Conservation (phyloP, 2,113 vertebrate species). For the Sander lucioperca region DNA sequence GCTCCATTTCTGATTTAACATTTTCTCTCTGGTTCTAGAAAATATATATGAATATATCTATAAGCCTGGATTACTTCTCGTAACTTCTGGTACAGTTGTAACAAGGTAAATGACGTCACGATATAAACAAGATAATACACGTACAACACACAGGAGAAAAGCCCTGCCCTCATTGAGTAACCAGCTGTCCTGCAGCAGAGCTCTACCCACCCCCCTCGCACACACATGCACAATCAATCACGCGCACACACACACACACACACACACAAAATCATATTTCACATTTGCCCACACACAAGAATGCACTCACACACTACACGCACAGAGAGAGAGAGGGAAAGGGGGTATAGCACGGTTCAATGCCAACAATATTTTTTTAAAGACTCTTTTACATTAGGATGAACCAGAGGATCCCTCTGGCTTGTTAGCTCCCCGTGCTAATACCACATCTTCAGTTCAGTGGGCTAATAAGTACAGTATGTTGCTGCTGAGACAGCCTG, state of each 20-base stretch:
- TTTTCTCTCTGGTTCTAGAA: conserved; percentile 83
- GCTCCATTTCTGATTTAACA: conserved; percentile 83
- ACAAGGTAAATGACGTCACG: conserved; percentile 77
- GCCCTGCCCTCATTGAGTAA: conserved; percentile 77
- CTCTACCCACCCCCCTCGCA: conserved; percentile 72
- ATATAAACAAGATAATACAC: conserved; percentile 78
- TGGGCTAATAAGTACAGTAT: conserved; percentile 61
- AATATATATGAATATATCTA: conserved; percentile 85
- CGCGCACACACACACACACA: conserved; percentile 40
- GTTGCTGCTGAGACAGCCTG: conserved; percentile 47
- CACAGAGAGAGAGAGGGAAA: conserved; percentile 55
- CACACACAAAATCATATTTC: conserved; percentile 37
- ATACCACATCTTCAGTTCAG: conserved; percentile 62
- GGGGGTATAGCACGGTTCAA: conserved; percentile 72
- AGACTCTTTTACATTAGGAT: conserved; percentile 52
- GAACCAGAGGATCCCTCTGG: conserved; percentile 59
- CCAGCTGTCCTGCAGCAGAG: conserved; percentile 87
- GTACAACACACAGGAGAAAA: conserved; percentile 73
- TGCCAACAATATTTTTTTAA: conserved; percentile 67
- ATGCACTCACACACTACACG: conserved; percentile 42
- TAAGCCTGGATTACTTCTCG: conserved; percentile 69
- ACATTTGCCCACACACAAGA: conserved; percentile 55
- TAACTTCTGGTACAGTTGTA: conserved; percentile 67
- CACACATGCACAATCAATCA: conserved; percentile 34
- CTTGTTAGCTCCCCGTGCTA: conserved; percentile 78